Evolutionary conservation across 2,888 invertebrate species (phyloP).

Genomic region (Tetheella fluctuosa): DNA sequence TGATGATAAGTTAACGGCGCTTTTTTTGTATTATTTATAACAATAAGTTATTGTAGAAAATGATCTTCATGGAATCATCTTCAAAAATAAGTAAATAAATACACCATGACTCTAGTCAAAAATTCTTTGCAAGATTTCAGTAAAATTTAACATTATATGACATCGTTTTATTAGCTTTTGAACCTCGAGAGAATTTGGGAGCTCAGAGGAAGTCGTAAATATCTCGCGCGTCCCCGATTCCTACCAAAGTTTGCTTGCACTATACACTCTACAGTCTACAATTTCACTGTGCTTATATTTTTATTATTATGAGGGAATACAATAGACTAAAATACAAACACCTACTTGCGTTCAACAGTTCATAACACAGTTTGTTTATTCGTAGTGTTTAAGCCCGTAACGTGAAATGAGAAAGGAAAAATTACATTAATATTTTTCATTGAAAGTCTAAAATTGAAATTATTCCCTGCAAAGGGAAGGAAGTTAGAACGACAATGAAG

Average conservation of each 20-base stretch:
- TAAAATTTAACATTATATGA: constrained; percentile 64
- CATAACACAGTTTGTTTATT: constrained; percentile 27
- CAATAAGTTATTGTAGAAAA: neutral
- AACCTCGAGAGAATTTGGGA: constrained; percentile 63
- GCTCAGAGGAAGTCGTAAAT: constrained; percentile 72
- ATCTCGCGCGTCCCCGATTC: constrained; percentile 68
- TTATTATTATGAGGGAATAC: constrained; percentile 42
- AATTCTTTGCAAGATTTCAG: constrained; percentile 48
- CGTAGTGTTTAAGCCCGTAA: constrained; percentile 29
- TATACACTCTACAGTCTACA: constrained; percentile 47
- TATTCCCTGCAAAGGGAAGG: constrained; percentile 68
- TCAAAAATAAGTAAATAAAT: too few relatives aligned
- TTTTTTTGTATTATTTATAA: too few relatives aligned
- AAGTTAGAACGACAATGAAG: constrained; percentile 74
- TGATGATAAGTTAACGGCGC: too few relatives aligned
- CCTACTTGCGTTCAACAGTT: constrained; percentile 28
- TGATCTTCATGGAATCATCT: too few relatives aligned
- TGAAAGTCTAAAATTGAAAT: constrained; percentile 67
- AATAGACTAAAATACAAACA: constrained; percentile 39
- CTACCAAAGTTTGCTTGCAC: constrained; percentile 66
- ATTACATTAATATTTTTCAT: constrained; percentile 59
- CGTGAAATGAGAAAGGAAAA: constrained; percentile 38
- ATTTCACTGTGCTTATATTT: constrained; percentile 46
- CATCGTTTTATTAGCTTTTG: constrained; percentile 73
- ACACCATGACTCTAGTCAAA: constrained; percentile 26